Evolutionary conservation across 2,797 vertebrate genomes (phyloP).

Genomic region (Fistularia commersonii): DNA sequence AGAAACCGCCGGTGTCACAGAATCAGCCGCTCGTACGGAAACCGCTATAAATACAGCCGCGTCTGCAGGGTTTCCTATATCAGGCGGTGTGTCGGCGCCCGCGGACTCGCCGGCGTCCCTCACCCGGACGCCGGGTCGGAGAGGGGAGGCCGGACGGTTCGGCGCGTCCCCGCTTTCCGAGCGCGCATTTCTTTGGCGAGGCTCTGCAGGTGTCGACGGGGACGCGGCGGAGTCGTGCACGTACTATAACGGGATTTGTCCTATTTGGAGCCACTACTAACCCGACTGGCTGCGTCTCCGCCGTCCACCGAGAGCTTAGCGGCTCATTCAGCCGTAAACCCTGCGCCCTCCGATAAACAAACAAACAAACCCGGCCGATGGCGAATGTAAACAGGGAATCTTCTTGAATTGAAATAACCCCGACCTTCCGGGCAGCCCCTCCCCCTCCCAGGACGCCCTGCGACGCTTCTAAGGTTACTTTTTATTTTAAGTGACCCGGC

Average conservation of each 20-base stretch:
- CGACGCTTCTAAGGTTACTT: too few species aligned
- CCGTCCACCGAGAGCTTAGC: constrained; percentile 14
- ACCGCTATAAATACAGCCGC: constrained; percentile 67
- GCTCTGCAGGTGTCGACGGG: neutral
- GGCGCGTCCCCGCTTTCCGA: constrained; percentile 4
- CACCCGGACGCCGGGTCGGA: too few species aligned
- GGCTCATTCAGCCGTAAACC: constrained; percentile 11
- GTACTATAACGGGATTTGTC: constrained; percentile 12
- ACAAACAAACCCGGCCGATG: too few species aligned
- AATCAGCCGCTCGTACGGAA: constrained; percentile 40
- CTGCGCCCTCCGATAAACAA: neutral
- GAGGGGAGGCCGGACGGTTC: too few species aligned
- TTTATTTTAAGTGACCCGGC: too few species aligned
- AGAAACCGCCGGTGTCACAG: constrained; percentile 35
- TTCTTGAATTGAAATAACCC: too few species aligned
- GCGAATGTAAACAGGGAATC: too few species aligned
- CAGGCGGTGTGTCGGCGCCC: constrained; percentile 62
- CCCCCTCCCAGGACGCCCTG: too few species aligned
- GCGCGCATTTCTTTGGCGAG: too few species aligned
- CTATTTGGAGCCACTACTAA: constrained; percentile 20
- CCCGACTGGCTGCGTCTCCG: constrained; percentile 8
- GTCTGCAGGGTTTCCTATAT: constrained; percentile 57
- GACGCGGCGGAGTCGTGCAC: constrained; percentile 5
- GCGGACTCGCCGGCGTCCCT: too few species aligned
- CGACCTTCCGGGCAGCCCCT: too few species aligned